Conservation (phyloP, 2,113 vertebrate genomes). For the Callipepla squamata region DNA sequence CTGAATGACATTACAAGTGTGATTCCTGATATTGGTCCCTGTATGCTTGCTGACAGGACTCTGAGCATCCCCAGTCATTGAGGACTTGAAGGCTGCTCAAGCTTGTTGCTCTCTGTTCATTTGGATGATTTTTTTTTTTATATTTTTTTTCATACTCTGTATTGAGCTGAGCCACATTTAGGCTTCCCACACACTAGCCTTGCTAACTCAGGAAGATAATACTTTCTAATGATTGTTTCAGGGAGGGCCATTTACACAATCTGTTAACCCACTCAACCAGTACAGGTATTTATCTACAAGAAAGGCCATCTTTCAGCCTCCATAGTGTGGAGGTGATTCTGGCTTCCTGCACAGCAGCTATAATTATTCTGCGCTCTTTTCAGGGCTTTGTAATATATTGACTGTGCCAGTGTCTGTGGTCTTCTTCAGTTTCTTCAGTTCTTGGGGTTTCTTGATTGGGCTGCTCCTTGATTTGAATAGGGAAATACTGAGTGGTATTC, state of each 20-base stretch:
- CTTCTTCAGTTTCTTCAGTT: background rate
- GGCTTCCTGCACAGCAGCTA: background rate
- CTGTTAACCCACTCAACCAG: background rate
- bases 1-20: background rate
- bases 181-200: background rate
- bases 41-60: rapidly evolving
- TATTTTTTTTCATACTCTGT: background rate
- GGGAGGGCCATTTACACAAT: background rate
- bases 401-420: background rate
- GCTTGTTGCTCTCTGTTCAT: rapidly evolving
- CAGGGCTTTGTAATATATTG: background rate
- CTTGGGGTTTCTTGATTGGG: background rate
- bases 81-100: background rate
- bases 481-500: background rate
- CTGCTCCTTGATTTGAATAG: background rate
- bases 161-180: background rate
- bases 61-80: background rate
- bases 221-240: background rate
- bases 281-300: background rate
- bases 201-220: background rate
- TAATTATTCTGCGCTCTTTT: background rate
- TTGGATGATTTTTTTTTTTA: background rate
- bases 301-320: background rate
- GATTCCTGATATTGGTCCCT: background rate
- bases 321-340: background rate